Percentiles rank a stretch among this genome's conserved stretches.
Conservation (phyloP, 2,797 vertebrate genomes). For the Amblyraja radiata region DNA sequence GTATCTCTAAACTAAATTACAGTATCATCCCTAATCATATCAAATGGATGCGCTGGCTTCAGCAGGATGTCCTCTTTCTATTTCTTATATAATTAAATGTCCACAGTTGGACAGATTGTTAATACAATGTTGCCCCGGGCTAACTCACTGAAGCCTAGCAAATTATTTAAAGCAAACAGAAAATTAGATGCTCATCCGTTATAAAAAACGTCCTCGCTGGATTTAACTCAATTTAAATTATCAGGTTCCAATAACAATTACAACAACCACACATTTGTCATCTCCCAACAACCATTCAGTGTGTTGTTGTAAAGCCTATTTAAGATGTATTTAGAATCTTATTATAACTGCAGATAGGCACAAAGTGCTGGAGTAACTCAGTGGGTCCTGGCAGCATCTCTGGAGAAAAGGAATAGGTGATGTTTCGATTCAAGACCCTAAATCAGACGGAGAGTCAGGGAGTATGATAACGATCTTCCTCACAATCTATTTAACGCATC, state of each 20-base stretch:
- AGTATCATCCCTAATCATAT: no score
- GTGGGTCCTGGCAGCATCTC: no score
- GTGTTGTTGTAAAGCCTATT: not conserved
- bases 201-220: not conserved
- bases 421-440: no score
- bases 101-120: constrained; percentile 13
- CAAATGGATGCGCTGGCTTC: no score
- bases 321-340: not conserved
- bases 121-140: not conserved
- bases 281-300: not conserved
- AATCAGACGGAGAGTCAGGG: no score
- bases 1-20: no score
- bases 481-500: not conserved
- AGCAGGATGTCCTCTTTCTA: not conserved
- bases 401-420: no score
- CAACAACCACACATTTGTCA: not conserved
- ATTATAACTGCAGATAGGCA: no score
- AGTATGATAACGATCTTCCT: not conserved
- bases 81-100: not conserved
- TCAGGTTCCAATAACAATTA: not conserved
- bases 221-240: not conserved
- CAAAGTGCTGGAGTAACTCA: no score
- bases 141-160: not conserved
- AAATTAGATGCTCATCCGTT: not conserved
- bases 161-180: constrained; percentile 13